Evolutionary conservation across 2,113 vertebrate genomes (phyloP).

Genomic region (Prietella phreatophila): DNA sequence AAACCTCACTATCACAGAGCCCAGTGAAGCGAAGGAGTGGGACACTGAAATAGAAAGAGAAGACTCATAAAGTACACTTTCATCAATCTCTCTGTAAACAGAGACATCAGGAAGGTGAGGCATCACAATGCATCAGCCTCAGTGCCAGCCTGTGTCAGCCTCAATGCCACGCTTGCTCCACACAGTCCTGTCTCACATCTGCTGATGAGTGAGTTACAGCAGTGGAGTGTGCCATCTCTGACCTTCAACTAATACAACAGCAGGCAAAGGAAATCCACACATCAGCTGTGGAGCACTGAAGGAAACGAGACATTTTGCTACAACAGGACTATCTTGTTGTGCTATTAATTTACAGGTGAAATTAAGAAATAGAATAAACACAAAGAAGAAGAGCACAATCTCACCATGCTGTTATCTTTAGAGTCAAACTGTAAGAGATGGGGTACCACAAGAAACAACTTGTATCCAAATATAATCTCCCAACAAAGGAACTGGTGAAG

Average conservation of each 20-base stretch:
- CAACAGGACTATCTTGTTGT: not conserved
- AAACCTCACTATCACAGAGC: not conserved
- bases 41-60: not conserved
- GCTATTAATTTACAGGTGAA: not conserved
- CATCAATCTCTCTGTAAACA: not conserved
- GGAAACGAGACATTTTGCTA: not conserved
- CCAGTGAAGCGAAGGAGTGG: not conserved
- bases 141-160: slow-evolving; percentile 23
- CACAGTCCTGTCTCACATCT: not conserved
- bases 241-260: not conserved
- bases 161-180: not conserved
- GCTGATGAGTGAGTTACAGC: not conserved
- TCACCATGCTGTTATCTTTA: not conserved
- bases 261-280: not conserved
- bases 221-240: not conserved
- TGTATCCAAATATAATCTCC: no score
- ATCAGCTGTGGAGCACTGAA: not conserved
- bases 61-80: not conserved
- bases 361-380: not conserved
- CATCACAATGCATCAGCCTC: slow-evolving; percentile 17
- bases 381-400: not conserved
- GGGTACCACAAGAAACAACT: no score
- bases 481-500: no score
- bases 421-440: not conserved
- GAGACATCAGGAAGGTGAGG: not conserved